A percentile compares a stretch with the other conserved stretches of the same genome.
Evolutionary conservation across 2,888 invertebrate genomes (phyloP).

Genomic region (Dolichopus griseipennis): DNA sequence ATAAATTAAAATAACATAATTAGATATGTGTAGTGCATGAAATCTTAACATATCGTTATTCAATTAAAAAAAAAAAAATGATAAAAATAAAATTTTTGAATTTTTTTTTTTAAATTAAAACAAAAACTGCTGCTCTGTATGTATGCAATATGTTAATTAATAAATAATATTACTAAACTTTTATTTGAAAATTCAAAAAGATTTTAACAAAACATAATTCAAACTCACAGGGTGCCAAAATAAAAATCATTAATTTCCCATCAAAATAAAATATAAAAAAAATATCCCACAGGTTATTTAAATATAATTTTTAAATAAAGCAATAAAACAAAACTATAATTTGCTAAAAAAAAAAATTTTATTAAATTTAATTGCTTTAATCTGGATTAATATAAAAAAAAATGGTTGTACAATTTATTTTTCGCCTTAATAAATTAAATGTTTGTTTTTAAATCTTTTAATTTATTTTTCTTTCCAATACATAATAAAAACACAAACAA

Average conservation of each 20-base stretch:
- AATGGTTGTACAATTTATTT: background rate
- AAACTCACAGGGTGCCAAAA: slow-evolving; percentile 1
- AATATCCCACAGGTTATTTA: background rate
- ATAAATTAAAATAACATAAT: too few species aligned
- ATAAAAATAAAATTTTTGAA: too few species aligned
- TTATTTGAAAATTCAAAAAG: background rate
- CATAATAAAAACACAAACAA: background rate
- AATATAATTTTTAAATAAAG: background rate
- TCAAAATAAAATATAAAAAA: background rate
- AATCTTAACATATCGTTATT: too few species aligned
- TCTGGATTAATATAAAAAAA: background rate
- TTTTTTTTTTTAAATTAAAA: too few species aligned
- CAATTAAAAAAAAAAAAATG: too few species aligned
- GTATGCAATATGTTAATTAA: too few species aligned
- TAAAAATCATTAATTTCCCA: background rate
- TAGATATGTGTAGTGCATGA: too few species aligned
- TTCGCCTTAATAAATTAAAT: too few species aligned
- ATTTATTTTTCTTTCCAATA: background rate
- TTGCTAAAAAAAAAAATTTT: background rate
- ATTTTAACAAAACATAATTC: background rate
- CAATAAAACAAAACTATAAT: background rate
- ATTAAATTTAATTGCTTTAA: background rate
- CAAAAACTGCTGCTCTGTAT: too few species aligned
- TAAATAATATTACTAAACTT: too few species aligned
- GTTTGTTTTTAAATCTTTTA: background rate